Evolutionary conservation across 2,888 invertebrate species (phyloP), one percentile per base, ranked within the genome.

Genomic region (Clepsis dumicolana): DNA sequence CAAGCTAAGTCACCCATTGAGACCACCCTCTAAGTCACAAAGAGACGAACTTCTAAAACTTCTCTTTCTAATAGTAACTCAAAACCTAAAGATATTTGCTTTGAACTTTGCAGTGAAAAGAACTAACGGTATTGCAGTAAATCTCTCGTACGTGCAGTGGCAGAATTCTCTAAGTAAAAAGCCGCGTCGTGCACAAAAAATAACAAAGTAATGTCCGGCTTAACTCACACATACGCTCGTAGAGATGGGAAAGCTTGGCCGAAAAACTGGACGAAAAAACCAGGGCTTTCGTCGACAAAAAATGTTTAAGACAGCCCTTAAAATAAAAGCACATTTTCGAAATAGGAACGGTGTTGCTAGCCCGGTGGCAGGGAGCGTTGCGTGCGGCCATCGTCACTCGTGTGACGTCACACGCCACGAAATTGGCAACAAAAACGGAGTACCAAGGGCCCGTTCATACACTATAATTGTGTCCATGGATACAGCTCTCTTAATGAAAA

Each of bases 191-290:
- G 38, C 66, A 24, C 56, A 63, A 67, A 67, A 65, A 67, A 57
- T 44, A 48, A 18, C 66, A 57, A 27, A n/a, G 54, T 63, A 63
- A 67, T 67, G 62, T 67, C 67, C 62, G 16, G 62, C 67, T 67
- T 63, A 67, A 50, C 62, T 35, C 67, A 57, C 67, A 57, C 62
- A 63, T 24, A 29, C 29, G 41, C 44, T 29, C 14, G 25, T 61
- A 62, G 62, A 41, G 29, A 56, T 29, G 62, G 18, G 32, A 12
- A 18, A 10, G 32, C 4, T 18, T 12, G 8, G 66, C 44, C 66
- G 61, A 61, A 48, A 21, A 21, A 32, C 1, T 10, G 24, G 14
- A 5, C 21, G 56, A 52, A 24, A n/a, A 27, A n/a, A 25, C 7
- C 0, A 8, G 7, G 18, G 7, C 8, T 44, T 8, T 4, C 18